Base-by-base conservation (phyloP, 2,113 vertebrate species). In the Apodemus sylvaticus region DNA sequence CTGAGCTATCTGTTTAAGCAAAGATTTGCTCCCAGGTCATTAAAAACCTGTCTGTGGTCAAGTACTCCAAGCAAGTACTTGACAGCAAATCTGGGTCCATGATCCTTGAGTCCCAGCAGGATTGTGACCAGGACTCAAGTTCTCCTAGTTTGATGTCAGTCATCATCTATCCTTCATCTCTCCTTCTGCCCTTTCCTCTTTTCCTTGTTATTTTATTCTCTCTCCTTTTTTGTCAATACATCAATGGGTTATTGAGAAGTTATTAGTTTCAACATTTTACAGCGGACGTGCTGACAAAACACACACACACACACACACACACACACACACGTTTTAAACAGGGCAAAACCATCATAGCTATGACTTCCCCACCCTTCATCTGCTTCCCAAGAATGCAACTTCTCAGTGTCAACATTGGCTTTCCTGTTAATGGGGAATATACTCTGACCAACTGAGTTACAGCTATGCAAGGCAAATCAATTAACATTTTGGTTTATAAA, bases 401-500 rank as follows among this genome's bases (percentile, higher is more conserved):
- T 95, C 48, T 64, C 36, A 45, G 13, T 71, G 31, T 85, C 55
- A 76, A 93, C 89, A 31, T 53, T 62, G 34, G 0, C 51, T 70
- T 89, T 74, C 71, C 31, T 58, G 20, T 62, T 66, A 58, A 58
- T 24, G 36, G n/a, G 76, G 34, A 86, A 8, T 82, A 73, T 55
- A 39, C 36, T 68, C 42, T 89, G 58, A 86, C 39, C 74, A n/a
- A 42, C 5, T 36, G 26, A 66, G 7, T 82, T 78, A 4, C 20
- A 85, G 17, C 24, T 76, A 66, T 58, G 34, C 17, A 34, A 62
- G 83, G 51, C 26, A 64, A 77, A 12, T 86, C n/a, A 71, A 73
- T 71, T 82, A 64, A 58, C 66, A 89, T 77, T 91, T 91, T 82
- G 31, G 53, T 55, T 89, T 60, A 74, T 85, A 74, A 90, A 48